phyloP scores from a whole-genome alignment of 1,140 invertebrate species.

The Brachionus asplanchnoidis region DNA sequence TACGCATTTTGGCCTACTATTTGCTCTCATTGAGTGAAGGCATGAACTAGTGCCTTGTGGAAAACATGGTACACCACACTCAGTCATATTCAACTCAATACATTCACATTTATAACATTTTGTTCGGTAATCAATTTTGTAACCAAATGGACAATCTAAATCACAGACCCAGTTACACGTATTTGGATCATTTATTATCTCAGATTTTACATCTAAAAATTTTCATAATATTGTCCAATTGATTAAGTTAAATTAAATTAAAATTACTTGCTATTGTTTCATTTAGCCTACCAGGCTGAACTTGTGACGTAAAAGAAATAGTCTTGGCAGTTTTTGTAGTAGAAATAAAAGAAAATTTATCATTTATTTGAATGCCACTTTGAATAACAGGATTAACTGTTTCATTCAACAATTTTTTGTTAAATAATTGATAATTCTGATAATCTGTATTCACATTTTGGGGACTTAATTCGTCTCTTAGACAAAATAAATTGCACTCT shows the following conservation, averaged over 20 bases:
- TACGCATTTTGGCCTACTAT: slow-evolving; percentile 35
- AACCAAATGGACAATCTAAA: slow-evolving; percentile 31
- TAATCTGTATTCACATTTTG: not conserved
- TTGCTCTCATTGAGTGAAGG: slow-evolving; percentile 31
- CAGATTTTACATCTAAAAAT: not conserved
- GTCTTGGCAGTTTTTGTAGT: not conserved
- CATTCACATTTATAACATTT: slow-evolving; percentile 42
- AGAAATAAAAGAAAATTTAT: not conserved
- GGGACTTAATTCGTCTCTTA: not conserved
- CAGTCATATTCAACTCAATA: slow-evolving; percentile 28
- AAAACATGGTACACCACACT: slow-evolving; percentile 40
- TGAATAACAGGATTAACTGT: not conserved
- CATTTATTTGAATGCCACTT: not conserved
- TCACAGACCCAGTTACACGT: slow-evolving; percentile 34
- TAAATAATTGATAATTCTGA: not conserved
- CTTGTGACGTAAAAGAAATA: not conserved
- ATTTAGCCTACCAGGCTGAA: not conserved
- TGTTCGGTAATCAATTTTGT: not conserved
- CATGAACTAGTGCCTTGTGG: not conserved
- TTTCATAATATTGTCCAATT: not conserved
- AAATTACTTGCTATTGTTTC: not conserved
- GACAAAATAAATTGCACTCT: slow-evolving; percentile 61
- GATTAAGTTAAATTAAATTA: not conserved
- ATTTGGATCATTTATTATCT: not conserved
- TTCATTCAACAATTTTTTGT: not conserved